A percentile compares a stretch with the other conserved stretches of the same genome.
Evolutionary conservation across 23 tunicate genomes (phyloP).

Genomic region (Phallusia fumigata): DNA sequence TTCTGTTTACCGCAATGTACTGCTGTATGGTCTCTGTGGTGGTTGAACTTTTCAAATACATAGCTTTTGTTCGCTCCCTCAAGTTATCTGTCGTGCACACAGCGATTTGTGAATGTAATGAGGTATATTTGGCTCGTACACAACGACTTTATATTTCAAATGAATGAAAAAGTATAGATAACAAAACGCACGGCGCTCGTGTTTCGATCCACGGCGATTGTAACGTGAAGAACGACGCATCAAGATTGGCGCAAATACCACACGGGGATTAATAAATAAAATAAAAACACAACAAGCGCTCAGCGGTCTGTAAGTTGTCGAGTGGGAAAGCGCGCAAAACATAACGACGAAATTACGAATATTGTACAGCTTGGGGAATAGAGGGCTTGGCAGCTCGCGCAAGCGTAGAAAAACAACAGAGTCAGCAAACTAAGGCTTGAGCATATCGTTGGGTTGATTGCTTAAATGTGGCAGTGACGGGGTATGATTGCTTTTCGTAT

Average conservation of each 20-base stretch:
- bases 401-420: not conserved
- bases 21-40: too few relatives aligned
- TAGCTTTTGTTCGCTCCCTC: too few relatives aligned
- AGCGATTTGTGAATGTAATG: not conserved
- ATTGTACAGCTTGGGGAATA: not conserved
- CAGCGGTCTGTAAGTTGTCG: not conserved
- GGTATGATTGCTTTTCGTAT: not conserved
- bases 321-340: not conserved
- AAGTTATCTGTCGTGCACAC: not conserved
- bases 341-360: not conserved
- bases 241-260: not conserved
- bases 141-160: slow-evolving; percentile 19
- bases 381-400: not conserved
- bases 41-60: too few relatives aligned
- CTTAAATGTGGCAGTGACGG: not conserved
- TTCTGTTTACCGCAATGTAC: too few relatives aligned
- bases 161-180: slow-evolving; percentile 4
- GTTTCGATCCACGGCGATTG: not conserved
- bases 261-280: slow-evolving; percentile 10
- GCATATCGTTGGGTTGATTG: not conserved
- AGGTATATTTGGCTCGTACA: slow-evolving; percentile 24
- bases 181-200: not conserved
- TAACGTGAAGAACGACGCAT: slow-evolving; percentile 20
- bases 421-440: not conserved
- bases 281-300: not conserved